Base-by-base conservation (phyloP, 2,797 vertebrate genomes). In the Lates japonicus region DNA sequence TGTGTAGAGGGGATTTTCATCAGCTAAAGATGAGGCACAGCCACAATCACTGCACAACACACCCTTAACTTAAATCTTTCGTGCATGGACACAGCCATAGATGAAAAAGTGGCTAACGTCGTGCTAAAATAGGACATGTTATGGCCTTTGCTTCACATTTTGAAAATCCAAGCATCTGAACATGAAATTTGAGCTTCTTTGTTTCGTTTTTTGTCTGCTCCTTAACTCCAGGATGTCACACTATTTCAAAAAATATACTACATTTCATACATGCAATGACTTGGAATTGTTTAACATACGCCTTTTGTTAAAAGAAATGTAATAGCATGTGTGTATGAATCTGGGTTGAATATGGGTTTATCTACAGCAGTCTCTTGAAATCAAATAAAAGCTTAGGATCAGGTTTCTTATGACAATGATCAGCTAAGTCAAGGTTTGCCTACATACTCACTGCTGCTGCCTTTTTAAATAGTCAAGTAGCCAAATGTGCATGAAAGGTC, bases 41-140 rank as follows among this genome's bases (percentile, higher is more conserved):
- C 76, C 74, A 83, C 80, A 76, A 55, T 83, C 89, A 86, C 87
- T 89, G n/a, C 82, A 84, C 76, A 83, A 83, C 74, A 83, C 75
- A 84, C 46, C 65, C 80, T 29, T 42, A 78, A 84, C 25, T 87
- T 66, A 78, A 84, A 68, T 74, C 81, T 79, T 87, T 83, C 72
- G 62, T 76, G 70, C 59, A 29, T 67, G 77, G 73, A 82, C 74
- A 72, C 60, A 68, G 57, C 10, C 17, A 20, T 2, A 51, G 42
- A 51, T 33, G 9, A 76, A 70, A 83, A 44, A 46, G 33, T 25
- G 60, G 55, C 33, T 44, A 42, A 60, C 58, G 67, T 73, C 58
- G 33, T 49, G 46, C 57, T 79, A 19, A 70, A 82, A 80, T 44
- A 62, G 9, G 10, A 66, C 22, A 60, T 31, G 63, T 37, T 44